These are phyloP conservation scores for Danio aesculapii DNA, from an alignment of 2,797 vertebrate species.

Conservation along the genomic window DNA sequence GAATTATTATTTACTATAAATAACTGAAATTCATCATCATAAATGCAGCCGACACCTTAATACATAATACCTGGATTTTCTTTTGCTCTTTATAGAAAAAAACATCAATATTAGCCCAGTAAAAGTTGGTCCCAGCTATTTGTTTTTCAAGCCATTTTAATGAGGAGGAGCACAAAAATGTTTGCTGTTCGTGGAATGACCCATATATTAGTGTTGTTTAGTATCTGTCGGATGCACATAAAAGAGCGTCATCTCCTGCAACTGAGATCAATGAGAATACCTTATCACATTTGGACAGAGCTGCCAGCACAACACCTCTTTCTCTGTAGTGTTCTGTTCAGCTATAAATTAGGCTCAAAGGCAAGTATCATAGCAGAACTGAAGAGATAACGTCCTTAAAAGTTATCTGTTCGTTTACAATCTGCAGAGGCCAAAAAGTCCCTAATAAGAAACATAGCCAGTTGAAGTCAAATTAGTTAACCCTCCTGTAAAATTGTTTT, in stretches of 20 bases:
- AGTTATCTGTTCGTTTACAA: background rate
- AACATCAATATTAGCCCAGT: background rate
- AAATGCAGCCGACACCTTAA: too few species aligned
- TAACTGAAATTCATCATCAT: too few species aligned
- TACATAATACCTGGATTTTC: too few species aligned
- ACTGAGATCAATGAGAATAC: slow-evolving; percentile 46
- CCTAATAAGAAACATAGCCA: background rate
- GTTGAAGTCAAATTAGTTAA: too few species aligned
- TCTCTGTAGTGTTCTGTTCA: slow-evolving; percentile 20
- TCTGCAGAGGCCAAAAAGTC: background rate
- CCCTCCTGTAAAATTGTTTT: too few species aligned
- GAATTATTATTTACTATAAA: too few species aligned
- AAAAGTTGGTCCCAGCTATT: background rate
- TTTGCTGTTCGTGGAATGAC: background rate
- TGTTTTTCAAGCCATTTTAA: background rate
- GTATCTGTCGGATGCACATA: background rate
- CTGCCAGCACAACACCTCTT: slow-evolving; percentile 6
- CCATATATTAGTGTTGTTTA: background rate
- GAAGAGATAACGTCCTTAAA: background rate
- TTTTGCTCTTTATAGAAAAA: background rate
- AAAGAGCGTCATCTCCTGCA: background rate
- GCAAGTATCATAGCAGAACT: background rate
- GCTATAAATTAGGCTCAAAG: background rate
- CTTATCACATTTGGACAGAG: slow-evolving; percentile 41
- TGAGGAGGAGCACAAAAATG: background rate